These are phyloP conservation scores for Deroptyus accipitrinus DNA, from an alignment of 2,113 vertebrate genomes.

Conservation along the genomic window DNA sequence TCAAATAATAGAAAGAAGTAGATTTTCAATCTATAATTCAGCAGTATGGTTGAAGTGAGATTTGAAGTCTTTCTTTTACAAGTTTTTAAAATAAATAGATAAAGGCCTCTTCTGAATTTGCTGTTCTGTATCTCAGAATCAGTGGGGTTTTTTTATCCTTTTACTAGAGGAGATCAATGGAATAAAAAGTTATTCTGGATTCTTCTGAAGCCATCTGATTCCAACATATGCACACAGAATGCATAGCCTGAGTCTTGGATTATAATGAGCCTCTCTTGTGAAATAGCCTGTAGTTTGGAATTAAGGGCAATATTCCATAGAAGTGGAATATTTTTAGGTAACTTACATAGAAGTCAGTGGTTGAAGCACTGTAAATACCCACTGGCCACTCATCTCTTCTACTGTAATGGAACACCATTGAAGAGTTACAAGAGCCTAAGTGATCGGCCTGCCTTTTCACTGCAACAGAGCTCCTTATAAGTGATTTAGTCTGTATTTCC, in stretches of 20 bases:
- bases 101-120: neutral
- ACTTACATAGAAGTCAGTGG: neutral
- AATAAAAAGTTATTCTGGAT: neutral
- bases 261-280: neutral
- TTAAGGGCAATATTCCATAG: neutral
- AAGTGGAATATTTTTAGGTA: neutral
- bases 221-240: neutral
- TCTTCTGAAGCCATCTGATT: neutral
- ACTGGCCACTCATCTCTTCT: neutral
- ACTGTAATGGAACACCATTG: neutral
- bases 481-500: neutral
- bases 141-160: neutral
- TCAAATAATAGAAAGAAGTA: neutral
- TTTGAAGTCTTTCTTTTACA: neutral
- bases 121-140: neutral
- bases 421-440: neutral
- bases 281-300: neutral
- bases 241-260: neutral
- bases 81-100: neutral
- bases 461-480: neutral
- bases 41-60: neutral
- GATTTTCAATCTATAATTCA: neutral
- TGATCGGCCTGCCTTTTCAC: neutral
- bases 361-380: neutral
- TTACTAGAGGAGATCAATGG: neutral